Base-by-base conservation (phyloP, 1,140 invertebrate genomes). In the Bombus haemorrhoidalis region DNA sequence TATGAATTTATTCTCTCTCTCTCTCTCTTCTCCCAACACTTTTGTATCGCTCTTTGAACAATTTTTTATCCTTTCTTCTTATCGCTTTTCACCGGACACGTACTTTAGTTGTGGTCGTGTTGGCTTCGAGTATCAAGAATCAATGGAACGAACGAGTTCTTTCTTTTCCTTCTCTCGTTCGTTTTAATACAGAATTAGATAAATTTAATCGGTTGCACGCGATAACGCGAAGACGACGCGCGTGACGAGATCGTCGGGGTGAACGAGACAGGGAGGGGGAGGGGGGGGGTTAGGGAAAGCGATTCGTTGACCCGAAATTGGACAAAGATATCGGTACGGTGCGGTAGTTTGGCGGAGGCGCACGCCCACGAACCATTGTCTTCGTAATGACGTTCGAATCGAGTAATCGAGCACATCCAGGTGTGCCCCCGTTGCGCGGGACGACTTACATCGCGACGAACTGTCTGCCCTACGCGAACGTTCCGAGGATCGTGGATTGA, bases 301-400 rank as follows among this genome's bases (percentile, higher is more conserved):
- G 47, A 93, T 93, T 93, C 92, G 92, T 87, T 93, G 93, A 94
- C 93, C 93, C 92, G 92, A 94, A 93, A 94, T 92, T 90, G 91
- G 91, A 83, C 69, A 83, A n/a, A 66, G 34, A 47, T 83, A 77
- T 74, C 85, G 81, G 2, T 34, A 66, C 80, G 80, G 37, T 43
- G 62, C 53, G 69, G 0, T 68, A 66, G 74, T 87, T 81, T 86
- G 79, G 25, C 41, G 66, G 85, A 41, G 85, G 83, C 87, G 78
- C 88, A 91, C 92, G 88, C 92, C 91, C 85, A 92, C 92, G 75
- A 89, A n/a, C 83, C 66, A 93, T 94, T 93, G 92, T 93, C 87
- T 88, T 89, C 74, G 80, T 22, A 53, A 53, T 53, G 47, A 82
- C 78, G 76, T 62, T 39, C 68, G 32, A 37, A 77, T 72, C 86